phyloP scores from a whole-genome alignment of 2,888 invertebrate species.

The Oscheius sp. region DNA sequence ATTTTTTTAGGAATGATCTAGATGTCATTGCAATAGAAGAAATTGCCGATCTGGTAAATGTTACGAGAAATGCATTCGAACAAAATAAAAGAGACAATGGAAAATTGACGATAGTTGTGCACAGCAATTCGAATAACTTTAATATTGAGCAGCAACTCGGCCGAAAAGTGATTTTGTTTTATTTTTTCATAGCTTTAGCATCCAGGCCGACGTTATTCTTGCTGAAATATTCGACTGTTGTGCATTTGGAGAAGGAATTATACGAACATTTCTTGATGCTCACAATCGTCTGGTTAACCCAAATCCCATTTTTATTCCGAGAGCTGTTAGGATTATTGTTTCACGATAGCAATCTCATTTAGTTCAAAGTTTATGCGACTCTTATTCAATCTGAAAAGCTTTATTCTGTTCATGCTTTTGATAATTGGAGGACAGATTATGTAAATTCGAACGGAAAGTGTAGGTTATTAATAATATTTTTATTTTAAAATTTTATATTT shows the following conservation, averaged over 20 bases:
- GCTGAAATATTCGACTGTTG: conserved; percentile 48
- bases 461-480: background rate
- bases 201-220: conserved; percentile 42
- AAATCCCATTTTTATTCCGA: conserved; percentile 40
- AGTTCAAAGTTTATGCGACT: conserved; percentile 32
- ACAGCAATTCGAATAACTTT: conserved; percentile 30
- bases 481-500: background rate
- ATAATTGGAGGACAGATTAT: conserved; percentile 34
- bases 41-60: conserved; percentile 18
- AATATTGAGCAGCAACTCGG: background rate
- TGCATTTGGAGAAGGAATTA: conserved; percentile 43
- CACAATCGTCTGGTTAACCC: conserved; percentile 38
- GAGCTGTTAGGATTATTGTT: conserved; percentile 16
- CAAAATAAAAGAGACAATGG: conserved; percentile 17
- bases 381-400: conserved; percentile 34
- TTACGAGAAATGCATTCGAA: conserved; percentile 33
- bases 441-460: conserved; percentile 24
- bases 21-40: conserved; percentile 40
- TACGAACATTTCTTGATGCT: conserved; percentile 43
- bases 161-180: background rate
- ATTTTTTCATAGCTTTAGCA: background rate
- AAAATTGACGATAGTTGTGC: conserved; percentile 7
- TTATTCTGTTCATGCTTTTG: conserved; percentile 33
- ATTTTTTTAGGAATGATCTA: conserved; percentile 29
- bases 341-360: conserved; percentile 5